Evolutionary conservation across 2,888 invertebrate species (phyloP).

Genomic region (Iselma pallidipennis): DNA sequence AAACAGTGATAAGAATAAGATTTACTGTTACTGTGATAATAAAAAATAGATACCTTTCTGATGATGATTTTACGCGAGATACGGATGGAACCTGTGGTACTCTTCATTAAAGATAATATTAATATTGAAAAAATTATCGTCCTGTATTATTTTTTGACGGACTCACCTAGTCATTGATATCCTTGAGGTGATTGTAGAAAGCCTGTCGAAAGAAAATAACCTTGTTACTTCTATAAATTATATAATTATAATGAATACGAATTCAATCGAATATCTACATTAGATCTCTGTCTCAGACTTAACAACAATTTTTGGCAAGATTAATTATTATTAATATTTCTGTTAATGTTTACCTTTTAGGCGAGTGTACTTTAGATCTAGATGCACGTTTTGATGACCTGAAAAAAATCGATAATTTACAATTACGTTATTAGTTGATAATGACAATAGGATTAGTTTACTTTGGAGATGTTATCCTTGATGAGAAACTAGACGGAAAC

Average conservation of each 20-base stretch:
- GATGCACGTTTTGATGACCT: constrained; percentile 20
- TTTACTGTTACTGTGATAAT: background rate
- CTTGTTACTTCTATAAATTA: background rate
- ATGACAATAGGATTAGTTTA: background rate
- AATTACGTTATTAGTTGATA: too few relatives aligned
- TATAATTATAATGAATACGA: background rate
- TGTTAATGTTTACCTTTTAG: constrained; percentile 30
- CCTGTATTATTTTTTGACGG: background rate
- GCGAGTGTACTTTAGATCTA: constrained; percentile 16
- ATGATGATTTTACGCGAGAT: constrained; percentile 36
- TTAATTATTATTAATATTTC: too few relatives aligned
- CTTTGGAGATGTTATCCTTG: constrained; percentile 15
- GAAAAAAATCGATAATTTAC: too few relatives aligned
- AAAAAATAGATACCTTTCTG: constrained; percentile 25
- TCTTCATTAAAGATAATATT: constrained; percentile 13
- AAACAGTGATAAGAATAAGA: constrained; percentile 5
- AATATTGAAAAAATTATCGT: background rate
- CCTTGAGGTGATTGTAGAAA: constrained; percentile 36
- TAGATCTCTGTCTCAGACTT: background rate
- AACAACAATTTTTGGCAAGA: too few relatives aligned
- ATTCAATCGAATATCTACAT: background rate
- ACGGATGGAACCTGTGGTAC: constrained; percentile 30
- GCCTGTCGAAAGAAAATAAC: constrained; percentile 30
- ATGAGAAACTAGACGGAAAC: constrained; percentile 5
- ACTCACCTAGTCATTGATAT: constrained; percentile 37